Percentiles rank a stretch among this genome's conserved stretches.
Conservation (phyloP, 2,113 vertebrate genomes). For the Myotis yumanensis region DNA sequence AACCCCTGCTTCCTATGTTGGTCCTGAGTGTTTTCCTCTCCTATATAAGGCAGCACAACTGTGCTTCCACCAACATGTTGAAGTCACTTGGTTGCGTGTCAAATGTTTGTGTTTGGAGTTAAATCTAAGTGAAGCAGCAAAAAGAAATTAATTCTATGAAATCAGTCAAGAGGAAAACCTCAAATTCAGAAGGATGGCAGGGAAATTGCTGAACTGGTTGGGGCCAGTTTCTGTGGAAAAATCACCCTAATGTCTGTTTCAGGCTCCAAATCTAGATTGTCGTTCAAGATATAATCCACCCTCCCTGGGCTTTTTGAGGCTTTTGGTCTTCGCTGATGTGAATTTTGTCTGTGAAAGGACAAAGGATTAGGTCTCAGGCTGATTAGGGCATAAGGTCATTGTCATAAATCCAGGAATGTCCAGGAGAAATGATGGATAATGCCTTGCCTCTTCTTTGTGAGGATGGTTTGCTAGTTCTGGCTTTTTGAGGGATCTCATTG, state of each 20-base stretch:
- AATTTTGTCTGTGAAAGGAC: constrained; percentile 10
- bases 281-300: not conserved
- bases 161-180: not conserved
- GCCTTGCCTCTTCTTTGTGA: not conserved
- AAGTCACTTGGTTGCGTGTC: not conserved
- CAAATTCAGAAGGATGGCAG: not conserved
- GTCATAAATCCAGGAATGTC: not conserved
- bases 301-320: not conserved
- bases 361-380: not conserved
- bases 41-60: not conserved
- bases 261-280: not conserved
- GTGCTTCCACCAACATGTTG: not conserved
- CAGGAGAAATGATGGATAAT: not conserved
- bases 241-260: not conserved
- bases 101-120: constrained; percentile 21
- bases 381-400: not conserved
- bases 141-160: not conserved
- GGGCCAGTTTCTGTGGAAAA: not conserved
- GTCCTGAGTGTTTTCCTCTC: not conserved
- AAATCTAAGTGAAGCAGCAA: constrained; percentile 28
- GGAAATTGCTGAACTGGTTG: not conserved
- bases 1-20: not conserved
- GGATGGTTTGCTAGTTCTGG: not conserved
- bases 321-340: not conserved
- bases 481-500: not conserved